Base-by-base conservation (phyloP, 2,797 vertebrate genomes). In the Siniperca scherzeri region DNA sequence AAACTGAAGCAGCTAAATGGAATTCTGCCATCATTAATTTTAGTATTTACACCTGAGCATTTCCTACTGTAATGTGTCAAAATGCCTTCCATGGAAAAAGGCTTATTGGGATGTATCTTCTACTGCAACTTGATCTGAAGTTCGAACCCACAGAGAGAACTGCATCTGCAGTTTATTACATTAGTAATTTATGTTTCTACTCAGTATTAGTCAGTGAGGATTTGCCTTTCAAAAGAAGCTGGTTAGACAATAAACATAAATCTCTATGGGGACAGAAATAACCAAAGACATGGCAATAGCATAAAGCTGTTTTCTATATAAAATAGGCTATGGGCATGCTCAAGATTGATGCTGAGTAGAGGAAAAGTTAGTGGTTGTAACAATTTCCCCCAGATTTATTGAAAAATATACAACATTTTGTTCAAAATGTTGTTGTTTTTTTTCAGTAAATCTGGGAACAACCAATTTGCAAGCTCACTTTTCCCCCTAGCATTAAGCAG, bases 81-180 rank as follows among this genome's bases (percentile, higher is more conserved):
- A 80, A 60, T 17, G 38, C 69, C 69, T 50, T 55, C 17, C 1
- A 57, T 46, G 22, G 30, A 44, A 59, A 70, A 64, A 48, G 8
- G 9, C 6, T 3, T n/a, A 2, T 7, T 10, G 46, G 40, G 60
- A 42, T 48, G 56, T 33, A 4, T 13, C 71, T 25, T 50, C 25
- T 22, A 19, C 36, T 46, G n/a, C 10, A 21, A 25, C 68, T 9
- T 7, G 5, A 27, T 78, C 74, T 61, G 16, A 65, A 55, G 56
- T 59, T 22, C 27, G n/a, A 64, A 57, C 27, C 61, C 56, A 53
- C 55, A 22, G 48, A 71, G 44, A 75, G 61, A n/a, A 0, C 30
- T 53, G 50, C 68, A 76, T 73, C 75, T 69, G 66, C 69, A 38
- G 4, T 72, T 70, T 53, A 73, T 77, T 77, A 55, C 42, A 21